These are phyloP conservation scores for Sphecodes monilicornis DNA, from an alignment of 2,888 invertebrate species.

Conservation along the genomic window DNA sequence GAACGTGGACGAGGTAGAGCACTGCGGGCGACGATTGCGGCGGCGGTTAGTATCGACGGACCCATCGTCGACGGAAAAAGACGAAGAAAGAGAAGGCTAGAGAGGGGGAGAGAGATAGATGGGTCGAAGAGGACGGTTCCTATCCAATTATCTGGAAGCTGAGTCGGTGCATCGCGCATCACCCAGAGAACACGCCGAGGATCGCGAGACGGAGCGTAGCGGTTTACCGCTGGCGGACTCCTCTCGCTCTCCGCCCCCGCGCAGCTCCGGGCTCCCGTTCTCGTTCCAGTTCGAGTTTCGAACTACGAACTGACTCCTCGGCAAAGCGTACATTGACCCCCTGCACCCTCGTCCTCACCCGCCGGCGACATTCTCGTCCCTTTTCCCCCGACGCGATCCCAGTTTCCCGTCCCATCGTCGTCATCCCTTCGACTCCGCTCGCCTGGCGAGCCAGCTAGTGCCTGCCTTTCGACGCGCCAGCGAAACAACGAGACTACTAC, in stretches of 20 bases:
- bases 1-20: not conserved
- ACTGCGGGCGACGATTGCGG: slow-evolving; percentile 2
- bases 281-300: slow-evolving; percentile 41
- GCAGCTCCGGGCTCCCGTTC: slow-evolving; percentile 8
- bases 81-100: not conserved
- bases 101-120: not conserved
- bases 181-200: slow-evolving; percentile 24
- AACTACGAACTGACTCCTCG: slow-evolving; percentile 41
- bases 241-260: slow-evolving; percentile 1
- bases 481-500: slow-evolving; percentile 13
- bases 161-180: slow-evolving; percentile 32
- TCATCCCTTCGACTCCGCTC: slow-evolving; percentile 34
- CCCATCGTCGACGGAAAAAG: not conserved
- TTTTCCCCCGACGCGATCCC: slow-evolving; percentile 30
- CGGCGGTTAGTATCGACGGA: slow-evolving; percentile 3
- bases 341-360: slow-evolving; percentile 47
- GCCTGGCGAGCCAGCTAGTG: slow-evolving; percentile 2
- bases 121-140: slow-evolving; percentile 12
- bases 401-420: slow-evolving; percentile 33
- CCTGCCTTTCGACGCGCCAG: slow-evolving; percentile 37
- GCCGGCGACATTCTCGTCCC: slow-evolving; percentile 48
- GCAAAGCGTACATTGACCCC: slow-evolving; percentile 60
- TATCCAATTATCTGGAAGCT: slow-evolving; percentile 53
- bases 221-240: slow-evolving; percentile 32
- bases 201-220: slow-evolving; percentile 31